These are phyloP conservation scores for Tetraodon nigroviridis DNA, from an alignment of 2,113 vertebrate genomes.

Conservation along the genomic window DNA sequence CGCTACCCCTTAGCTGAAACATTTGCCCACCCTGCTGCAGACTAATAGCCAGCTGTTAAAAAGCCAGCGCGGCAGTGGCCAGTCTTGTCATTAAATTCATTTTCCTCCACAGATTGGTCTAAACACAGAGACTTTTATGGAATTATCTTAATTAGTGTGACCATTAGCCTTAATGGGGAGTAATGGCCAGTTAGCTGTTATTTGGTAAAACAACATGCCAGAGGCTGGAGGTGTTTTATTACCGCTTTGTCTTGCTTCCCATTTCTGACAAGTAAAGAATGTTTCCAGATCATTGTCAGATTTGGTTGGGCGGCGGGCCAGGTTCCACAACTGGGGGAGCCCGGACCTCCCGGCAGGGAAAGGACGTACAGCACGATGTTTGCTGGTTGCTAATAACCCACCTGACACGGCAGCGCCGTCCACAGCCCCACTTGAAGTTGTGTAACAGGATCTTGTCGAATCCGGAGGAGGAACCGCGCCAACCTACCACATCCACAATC, in stretches of 20 bases:
- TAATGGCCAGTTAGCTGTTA: conserved; percentile 86
- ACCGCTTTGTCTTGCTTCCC: conserved; percentile 74
- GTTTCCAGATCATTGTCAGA: conserved; percentile 79
- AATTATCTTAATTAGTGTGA: conserved; percentile 80
- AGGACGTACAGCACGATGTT: conserved; percentile 33
- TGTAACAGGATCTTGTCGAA: not conserved
- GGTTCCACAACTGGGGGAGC: conserved; percentile 72
- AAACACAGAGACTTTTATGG: conserved; percentile 81
- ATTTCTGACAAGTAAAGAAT: conserved; percentile 78
- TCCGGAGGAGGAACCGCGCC: not conserved
- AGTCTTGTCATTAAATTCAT: conserved; percentile 74
- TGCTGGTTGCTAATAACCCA: conserved; percentile 39
- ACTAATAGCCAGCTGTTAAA: conserved; percentile 52
- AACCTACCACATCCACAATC: too few species aligned
- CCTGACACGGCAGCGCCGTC: conserved; percentile 34
- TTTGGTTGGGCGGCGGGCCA: conserved; percentile 72
- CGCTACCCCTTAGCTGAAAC: too few species aligned
- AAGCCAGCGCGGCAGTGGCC: conserved; percentile 64
- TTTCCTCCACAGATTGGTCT: conserved; percentile 71
- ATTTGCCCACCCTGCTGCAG: conserved; percentile 14
- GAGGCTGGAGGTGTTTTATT: conserved; percentile 80
- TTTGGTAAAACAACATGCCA: conserved; percentile 79
- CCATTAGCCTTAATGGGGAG: conserved; percentile 82
- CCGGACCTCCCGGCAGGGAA: conserved; percentile 75
- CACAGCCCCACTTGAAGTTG: conserved; percentile 12